Evolutionary conservation across 1,140 invertebrate species (phyloP).

Genomic region (Aphelinus atriplicis): DNA sequence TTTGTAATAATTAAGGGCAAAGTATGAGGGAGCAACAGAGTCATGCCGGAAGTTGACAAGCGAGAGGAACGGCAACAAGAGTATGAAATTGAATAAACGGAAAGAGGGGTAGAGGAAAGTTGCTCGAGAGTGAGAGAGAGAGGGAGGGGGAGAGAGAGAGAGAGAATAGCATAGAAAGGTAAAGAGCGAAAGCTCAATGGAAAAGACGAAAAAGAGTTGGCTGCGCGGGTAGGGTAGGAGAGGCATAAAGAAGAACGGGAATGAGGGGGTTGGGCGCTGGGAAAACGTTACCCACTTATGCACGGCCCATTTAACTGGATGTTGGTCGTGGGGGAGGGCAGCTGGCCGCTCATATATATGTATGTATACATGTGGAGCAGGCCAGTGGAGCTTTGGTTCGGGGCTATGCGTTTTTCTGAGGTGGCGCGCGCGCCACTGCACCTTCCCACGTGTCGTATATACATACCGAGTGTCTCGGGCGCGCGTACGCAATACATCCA

Average conservation of each 20-base stretch:
- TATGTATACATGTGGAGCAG: too few species aligned
- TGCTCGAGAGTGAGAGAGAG: background rate
- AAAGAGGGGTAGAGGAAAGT: conserved; percentile 3
- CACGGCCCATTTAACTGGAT: conserved; percentile 55
- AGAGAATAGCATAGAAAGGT: conserved; percentile 8
- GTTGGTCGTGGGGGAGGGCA: conserved; percentile 13
- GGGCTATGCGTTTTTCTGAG: too few species aligned
- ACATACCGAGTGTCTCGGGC: too few species aligned
- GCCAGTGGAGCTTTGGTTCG: too few species aligned
- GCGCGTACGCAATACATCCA: too few species aligned
- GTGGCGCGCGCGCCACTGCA: too few species aligned
- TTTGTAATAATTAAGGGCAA: too few species aligned
- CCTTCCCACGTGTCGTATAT: too few species aligned
- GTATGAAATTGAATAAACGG: background rate
- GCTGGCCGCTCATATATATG: too few species aligned
- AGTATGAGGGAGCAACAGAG: too few species aligned
- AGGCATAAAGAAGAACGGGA: conserved; percentile 25
- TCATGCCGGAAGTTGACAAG: too few species aligned
- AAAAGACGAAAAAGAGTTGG: background rate
- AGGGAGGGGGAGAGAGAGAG: conserved; percentile 7
- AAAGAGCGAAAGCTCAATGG: background rate
- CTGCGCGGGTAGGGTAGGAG: conserved; percentile 22
- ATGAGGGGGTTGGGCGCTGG: conserved; percentile 40
- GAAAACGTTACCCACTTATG: conserved; percentile 49
- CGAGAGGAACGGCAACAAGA: too few species aligned